These are phyloP conservation scores for Noctua janthe DNA, from an alignment of 2,888 invertebrate species.

Conservation along the genomic window DNA sequence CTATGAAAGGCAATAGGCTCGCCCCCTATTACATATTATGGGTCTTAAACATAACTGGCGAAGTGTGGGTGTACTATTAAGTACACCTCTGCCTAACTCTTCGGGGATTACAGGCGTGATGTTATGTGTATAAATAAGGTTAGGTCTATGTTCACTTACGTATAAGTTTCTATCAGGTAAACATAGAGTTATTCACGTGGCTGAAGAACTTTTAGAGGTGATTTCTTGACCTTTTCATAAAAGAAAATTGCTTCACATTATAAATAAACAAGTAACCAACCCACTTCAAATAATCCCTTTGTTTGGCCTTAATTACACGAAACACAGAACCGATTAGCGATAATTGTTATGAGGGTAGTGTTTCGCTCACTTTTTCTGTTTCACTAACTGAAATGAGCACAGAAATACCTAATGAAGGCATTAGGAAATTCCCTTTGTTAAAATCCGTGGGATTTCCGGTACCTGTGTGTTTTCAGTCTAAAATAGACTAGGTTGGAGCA, in stretches of 20 bases:
- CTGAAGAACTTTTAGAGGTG: constrained; percentile 21
- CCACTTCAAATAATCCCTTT: constrained; percentile 35
- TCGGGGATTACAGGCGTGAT: too few species aligned
- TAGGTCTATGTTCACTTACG: neutral
- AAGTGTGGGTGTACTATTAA: too few species aligned
- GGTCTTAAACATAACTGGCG: too few species aligned
- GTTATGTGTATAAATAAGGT: neutral
- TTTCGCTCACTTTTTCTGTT: constrained; percentile 9
- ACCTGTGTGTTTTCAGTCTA: constrained; percentile 3
- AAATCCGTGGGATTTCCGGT: constrained; percentile 15
- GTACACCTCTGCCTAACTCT: too few species aligned
- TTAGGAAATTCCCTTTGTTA: constrained; percentile 2
- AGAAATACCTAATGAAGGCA: neutral
- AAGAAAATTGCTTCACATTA: constrained; percentile 8
- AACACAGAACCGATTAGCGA: constrained; percentile 34
- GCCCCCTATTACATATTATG: too few species aligned
- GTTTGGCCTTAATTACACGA: constrained; percentile 35
- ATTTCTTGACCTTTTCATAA: constrained; percentile 6
- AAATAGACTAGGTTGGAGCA: constrained; percentile 26
- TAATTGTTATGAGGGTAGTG: constrained; percentile 16
- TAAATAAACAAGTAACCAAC: constrained; percentile 7
- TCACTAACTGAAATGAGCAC: neutral
- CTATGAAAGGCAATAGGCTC: too few species aligned
- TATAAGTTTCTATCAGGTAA: neutral
- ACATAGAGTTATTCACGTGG: neutral